Evolutionary conservation across 2,113 vertebrate species (phyloP).

Genomic region (Cavia porcellus): DNA sequence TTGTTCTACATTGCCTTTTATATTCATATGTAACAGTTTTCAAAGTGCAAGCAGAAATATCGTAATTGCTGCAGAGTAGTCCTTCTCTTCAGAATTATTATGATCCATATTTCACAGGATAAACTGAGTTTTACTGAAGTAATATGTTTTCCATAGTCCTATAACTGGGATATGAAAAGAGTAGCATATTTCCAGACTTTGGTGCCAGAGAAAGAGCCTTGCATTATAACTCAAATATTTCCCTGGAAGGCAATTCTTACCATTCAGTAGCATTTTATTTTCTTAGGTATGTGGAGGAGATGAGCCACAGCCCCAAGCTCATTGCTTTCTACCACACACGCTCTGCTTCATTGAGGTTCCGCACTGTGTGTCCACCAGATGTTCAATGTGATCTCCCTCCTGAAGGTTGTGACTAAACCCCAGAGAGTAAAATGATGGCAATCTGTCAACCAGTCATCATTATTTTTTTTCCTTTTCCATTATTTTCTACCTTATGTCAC

Average conservation of each 20-base stretch:
- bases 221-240: conserved; percentile 14
- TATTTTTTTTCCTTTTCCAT: conserved; percentile 85
- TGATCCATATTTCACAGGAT: conserved; percentile 6
- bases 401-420: conserved; percentile 87
- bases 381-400: conserved; percentile 83
- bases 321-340: conserved; percentile 20
- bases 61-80: neutral
- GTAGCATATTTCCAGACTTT: neutral
- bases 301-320: conserved; percentile 6
- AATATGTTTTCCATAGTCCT: neutral
- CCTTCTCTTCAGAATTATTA: neutral
- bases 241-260: conserved; percentile 13
- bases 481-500: conserved; percentile 89
- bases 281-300: neutral
- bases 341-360: conserved; percentile 81
- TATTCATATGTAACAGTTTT: neutral
- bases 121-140: neutral
- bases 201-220: neutral
- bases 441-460: conserved; percentile 87
- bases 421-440: conserved; percentile 86
- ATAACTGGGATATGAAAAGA: neutral
- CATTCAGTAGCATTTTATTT: conserved; percentile 42
- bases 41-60: neutral
- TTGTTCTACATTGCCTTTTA: neutral
- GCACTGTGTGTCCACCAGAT: conserved; percentile 87